Base-by-base conservation (phyloP, 2,113 vertebrate genomes). In the Brachypteracias leptosomus region DNA sequence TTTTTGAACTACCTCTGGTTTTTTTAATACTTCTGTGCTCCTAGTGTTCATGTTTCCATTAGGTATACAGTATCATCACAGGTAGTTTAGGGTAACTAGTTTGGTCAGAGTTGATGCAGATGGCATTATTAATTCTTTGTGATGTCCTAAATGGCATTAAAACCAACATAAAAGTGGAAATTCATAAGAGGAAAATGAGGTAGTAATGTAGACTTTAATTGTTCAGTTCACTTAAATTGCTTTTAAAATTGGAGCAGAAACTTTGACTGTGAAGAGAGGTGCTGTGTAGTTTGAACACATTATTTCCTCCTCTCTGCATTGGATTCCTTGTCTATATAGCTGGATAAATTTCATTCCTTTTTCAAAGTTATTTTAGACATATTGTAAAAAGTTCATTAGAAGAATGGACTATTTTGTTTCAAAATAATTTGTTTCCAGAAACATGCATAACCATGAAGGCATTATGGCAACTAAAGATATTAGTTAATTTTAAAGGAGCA, bases 401-500 rank as follows among this genome's bases (percentile, higher is more conserved):
- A 92, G 16, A 4, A 1, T n/a, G 4, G 10, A 59, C 1, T 63
- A 46, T n/a, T 49, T 46, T 73, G 5, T 36, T 35, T 19, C 66
- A 15, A 36, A 61, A 44, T 19, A 70, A 54, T 88, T 90, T 17
- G 8, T 73, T 40, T 7, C 29, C 13, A 28, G 26, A 70, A 76
- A 47, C 24, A 61, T 0, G 0, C 1, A 15, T 26, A 83, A 59
- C 6, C 11, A 79, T 46, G 28, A 40, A 75, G 35, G 1, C 0
- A 1, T 73, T 52, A 57, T 1, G 7, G 18, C 6, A 77, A 10
- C 18, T 47, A 46, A 62, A 66, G 15, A 16, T 51, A 54, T 9
- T 40, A 51, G 29, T 51, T 89, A 62, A 47, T 5, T 72, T 57
- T 67, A 11, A 67, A 57, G 17, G 11, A 67, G 1, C 15, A 52